phyloP scores from a whole-genome alignment of 2,888 invertebrate species.

The Sesia bembeciformis region DNA sequence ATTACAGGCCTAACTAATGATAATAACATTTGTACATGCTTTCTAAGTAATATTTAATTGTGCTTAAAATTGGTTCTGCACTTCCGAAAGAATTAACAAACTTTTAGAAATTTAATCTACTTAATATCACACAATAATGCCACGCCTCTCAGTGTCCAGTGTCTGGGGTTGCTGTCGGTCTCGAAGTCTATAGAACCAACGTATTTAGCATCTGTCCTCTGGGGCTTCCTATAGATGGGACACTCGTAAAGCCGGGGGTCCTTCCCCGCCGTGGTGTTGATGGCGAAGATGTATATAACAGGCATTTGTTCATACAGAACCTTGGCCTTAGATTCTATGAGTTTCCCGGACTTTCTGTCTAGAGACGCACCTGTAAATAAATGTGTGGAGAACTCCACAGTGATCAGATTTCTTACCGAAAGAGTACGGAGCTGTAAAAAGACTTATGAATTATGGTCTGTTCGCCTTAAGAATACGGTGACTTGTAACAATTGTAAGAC shows the following conservation, averaged over 20 bases:
- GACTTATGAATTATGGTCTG: no score
- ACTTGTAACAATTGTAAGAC: no score
- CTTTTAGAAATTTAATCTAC: constrained; percentile 57
- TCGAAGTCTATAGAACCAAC: constrained; percentile 96
- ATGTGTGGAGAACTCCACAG: not conserved
- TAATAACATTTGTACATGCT: not conserved
- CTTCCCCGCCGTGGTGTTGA: constrained; percentile 94
- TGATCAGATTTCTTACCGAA: no score
- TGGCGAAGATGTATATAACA: constrained; percentile 95
- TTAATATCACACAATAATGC: constrained; percentile 97
- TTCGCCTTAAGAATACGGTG: no score
- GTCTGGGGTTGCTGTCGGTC: constrained; percentile 92
- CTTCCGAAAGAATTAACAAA: not conserved
- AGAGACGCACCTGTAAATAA: constrained; percentile 81
- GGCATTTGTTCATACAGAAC: constrained; percentile 97
- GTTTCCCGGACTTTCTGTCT: constrained; percentile 89
- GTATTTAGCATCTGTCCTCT: constrained; percentile 95
- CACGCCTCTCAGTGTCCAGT: constrained; percentile 97
- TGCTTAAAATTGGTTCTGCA: not conserved
- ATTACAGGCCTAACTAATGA: no score
- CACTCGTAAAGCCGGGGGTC: constrained; percentile 95
- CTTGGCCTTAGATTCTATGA: constrained; percentile 95
- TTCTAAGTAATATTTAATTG: not conserved
- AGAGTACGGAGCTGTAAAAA: no score
- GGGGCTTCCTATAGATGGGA: constrained; percentile 96